Evolutionary conservation across 1,140 invertebrate species (phyloP).

Genomic region (Nymphalis io): DNA sequence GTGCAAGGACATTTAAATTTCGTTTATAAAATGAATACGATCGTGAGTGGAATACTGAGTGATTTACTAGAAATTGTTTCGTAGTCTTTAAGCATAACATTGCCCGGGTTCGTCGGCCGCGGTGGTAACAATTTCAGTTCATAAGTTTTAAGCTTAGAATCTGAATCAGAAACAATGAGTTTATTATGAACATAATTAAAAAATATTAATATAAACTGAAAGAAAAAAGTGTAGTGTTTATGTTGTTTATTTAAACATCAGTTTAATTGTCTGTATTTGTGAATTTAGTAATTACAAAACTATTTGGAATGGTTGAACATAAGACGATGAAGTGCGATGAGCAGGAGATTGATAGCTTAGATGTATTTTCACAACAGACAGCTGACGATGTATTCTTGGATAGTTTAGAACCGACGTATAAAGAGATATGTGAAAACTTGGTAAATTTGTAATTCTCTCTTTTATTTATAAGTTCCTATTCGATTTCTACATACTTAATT

Average conservation of each 20-base stretch:
- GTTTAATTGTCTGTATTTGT: not conserved
- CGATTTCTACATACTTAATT: no score
- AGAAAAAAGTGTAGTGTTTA: no score
- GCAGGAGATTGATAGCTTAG: constrained; percentile 68
- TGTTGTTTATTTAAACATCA: no score
- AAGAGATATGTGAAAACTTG: constrained; percentile 56
- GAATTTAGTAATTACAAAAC: not conserved
- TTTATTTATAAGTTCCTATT: no score
- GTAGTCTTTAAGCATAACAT: constrained; percentile 73
- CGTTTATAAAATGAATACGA: constrained; percentile 57
- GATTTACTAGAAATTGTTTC: constrained; percentile 53
- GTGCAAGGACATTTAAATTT: constrained; percentile 61
- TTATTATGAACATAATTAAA: no score
- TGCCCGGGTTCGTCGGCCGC: constrained; percentile 70
- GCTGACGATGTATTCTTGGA: constrained; percentile 64
- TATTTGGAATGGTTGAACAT: constrained; percentile 64
- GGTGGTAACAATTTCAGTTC: constrained; percentile 49
- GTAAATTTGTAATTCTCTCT: constrained; percentile 40
- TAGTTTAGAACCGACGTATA: constrained; percentile 65
- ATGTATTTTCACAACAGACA: constrained; percentile 56
- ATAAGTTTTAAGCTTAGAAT: constrained; percentile 16
- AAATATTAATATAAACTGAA: not conserved
- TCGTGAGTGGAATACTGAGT: constrained; percentile 68
- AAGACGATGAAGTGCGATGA: constrained; percentile 60
- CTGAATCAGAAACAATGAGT: no score